Conservation (phyloP, 2,113 vertebrate genomes). For the Sigmodon hispidus region DNA sequence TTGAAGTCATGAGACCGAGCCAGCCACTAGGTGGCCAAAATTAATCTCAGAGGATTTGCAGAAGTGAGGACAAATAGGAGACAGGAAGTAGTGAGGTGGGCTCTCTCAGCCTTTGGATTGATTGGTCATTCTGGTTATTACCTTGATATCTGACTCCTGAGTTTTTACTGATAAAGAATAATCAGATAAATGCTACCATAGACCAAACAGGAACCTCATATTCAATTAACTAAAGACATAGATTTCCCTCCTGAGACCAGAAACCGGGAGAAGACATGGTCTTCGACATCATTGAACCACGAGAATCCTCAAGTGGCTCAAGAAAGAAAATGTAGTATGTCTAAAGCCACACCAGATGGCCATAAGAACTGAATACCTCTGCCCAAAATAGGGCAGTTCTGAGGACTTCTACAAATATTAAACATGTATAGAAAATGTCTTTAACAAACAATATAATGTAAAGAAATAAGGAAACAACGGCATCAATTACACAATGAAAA, state of each 20-base stretch:
- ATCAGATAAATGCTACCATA: not conserved
- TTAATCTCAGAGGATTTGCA: not conserved
- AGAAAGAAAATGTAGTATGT: not conserved
- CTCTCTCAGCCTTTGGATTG: not conserved
- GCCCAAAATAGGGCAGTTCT: conserved; percentile 43
- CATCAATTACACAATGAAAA: not conserved
- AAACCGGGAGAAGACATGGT: not conserved
- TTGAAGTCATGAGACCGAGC: not conserved
- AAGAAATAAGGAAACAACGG: not conserved
- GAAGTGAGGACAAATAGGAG: not conserved
- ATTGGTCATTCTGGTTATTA: not conserved
- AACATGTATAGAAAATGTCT: conserved; percentile 35
- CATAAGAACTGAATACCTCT: not conserved
- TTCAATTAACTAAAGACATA: conserved; percentile 2
- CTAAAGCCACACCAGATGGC: not conserved
- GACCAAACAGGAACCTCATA: conserved; percentile 7
- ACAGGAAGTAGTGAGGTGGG: not conserved
- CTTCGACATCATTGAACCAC: not conserved
- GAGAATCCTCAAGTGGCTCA: not conserved
- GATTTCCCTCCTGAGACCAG: not conserved
- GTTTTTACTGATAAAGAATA: not conserved
- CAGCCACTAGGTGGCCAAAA: not conserved
- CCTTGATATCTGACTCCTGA: not conserved
- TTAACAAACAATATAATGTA: not conserved
- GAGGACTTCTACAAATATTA: conserved; percentile 44